A percentile compares a stretch with the other conserved stretches of the same genome.
Evolutionary conservation across 2,888 invertebrate species (phyloP).

Genomic region (Drosophila bunnanda): DNA sequence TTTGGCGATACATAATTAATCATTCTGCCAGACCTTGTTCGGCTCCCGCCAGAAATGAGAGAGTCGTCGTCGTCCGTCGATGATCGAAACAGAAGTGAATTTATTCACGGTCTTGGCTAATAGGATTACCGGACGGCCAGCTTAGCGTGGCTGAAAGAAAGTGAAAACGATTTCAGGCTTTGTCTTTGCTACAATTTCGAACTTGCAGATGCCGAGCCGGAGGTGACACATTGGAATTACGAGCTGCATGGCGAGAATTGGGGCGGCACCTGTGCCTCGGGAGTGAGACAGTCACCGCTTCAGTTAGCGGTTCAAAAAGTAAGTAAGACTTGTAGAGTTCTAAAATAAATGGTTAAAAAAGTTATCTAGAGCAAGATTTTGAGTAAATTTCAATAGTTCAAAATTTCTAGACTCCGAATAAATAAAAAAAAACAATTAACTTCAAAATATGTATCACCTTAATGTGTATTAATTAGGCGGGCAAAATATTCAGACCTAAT

Average conservation of each 20-base stretch:
- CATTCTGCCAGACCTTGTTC: conserved; percentile 41
- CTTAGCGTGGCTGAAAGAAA: conserved; percentile 33
- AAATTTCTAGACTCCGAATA: background rate
- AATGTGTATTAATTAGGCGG: conserved; percentile 20
- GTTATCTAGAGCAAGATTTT: background rate
- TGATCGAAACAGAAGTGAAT: conserved; percentile 36
- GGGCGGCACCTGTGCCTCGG: conserved; percentile 57
- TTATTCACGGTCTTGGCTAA: conserved; percentile 40
- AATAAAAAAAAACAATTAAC: conserved; percentile 4
- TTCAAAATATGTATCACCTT: conserved; percentile 18
- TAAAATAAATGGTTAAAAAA: background rate
- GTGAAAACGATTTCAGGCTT: conserved; percentile 31
- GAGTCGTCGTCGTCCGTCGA: conserved; percentile 19
- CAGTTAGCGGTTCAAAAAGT: conserved; percentile 66
- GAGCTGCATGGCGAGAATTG: conserved; percentile 54
- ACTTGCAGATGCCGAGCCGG: conserved; percentile 27
- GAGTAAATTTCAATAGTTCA: background rate
- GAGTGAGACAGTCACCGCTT: conserved; percentile 65
- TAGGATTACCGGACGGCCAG: conserved; percentile 41
- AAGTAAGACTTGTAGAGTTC: conserved; percentile 28
- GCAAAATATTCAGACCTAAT: background rate
- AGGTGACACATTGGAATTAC: conserved; percentile 52
- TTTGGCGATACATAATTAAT: conserved; percentile 34
- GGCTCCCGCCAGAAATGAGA: conserved; percentile 22
- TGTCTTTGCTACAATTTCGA: conserved; percentile 11